Conservation (phyloP, 2,888 invertebrate species). For the Pilophorus perplexus region DNA sequence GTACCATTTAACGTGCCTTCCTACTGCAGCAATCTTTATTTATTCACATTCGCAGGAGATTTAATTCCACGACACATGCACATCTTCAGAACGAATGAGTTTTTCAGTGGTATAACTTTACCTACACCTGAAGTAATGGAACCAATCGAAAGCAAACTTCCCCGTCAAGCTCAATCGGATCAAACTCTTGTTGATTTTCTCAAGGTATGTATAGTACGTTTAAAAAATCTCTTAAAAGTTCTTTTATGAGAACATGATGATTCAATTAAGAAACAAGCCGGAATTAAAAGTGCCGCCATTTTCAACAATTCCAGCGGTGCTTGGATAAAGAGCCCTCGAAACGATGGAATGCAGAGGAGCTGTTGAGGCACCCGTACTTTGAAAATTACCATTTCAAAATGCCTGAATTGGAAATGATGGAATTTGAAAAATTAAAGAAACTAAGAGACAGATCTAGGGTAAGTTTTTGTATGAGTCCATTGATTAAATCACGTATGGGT, state of each 20-base stretch:
- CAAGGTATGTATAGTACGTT: constrained; percentile 59
- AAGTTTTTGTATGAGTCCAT: too few relatives aligned
- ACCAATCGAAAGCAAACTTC: constrained; percentile 82
- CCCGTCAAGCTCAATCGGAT: constrained; percentile 63
- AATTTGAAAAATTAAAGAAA: constrained; percentile 60
- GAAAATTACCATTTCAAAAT: constrained; percentile 81
- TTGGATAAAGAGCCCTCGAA: constrained; percentile 90
- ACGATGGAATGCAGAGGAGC: constrained; percentile 87
- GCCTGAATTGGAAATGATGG: constrained; percentile 67
- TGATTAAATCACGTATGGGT: too few relatives aligned
- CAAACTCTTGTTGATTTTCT: constrained; percentile 77
- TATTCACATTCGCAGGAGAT: too few relatives aligned
- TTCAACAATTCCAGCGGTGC: constrained; percentile 69
- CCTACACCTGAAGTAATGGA: constrained; percentile 86
- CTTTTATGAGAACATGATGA: too few relatives aligned
- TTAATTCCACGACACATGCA: constrained; percentile 90
- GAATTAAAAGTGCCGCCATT: too few relatives aligned
- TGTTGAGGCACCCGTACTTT: constrained; percentile 87
- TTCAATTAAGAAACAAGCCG: too few relatives aligned
- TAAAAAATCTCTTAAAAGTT: too few relatives aligned
- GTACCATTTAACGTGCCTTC: too few relatives aligned
- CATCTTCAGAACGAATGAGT: constrained; percentile 93
- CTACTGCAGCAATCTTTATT: neutral
- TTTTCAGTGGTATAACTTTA: constrained; percentile 85
- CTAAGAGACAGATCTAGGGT: constrained; percentile 64